Conservation (phyloP, 2,888 invertebrate species). For the Acheta domesticus region DNA sequence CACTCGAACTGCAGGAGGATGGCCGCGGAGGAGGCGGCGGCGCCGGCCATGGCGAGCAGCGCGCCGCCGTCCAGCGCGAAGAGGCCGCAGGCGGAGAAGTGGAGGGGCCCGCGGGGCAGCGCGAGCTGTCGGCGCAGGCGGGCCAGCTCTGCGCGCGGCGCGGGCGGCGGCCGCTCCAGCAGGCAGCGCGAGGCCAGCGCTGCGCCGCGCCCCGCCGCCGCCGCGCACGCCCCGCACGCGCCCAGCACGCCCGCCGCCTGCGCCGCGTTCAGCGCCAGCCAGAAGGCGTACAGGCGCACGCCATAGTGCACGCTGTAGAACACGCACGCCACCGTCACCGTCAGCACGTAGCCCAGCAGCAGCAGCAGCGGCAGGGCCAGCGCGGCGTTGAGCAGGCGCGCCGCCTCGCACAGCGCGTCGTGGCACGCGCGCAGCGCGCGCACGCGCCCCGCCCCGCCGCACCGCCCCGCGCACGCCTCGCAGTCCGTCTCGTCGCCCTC, state of each 20-base stretch:
- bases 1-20: not conserved
- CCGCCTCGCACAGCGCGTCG: not conserved
- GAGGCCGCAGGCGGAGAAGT: not conserved
- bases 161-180: not conserved
- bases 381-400: not conserved
- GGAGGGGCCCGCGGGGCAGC: not conserved
- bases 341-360: not conserved
- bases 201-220: not conserved
- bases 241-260: not conserved
- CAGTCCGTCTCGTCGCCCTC: constrained; percentile 32
- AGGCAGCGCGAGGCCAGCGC: not conserved
- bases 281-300: not conserved
- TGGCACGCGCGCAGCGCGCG: not conserved
- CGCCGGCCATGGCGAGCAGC: not conserved
- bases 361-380: not conserved
- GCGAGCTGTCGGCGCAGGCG: not conserved
- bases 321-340: not conserved
- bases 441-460: not conserved
- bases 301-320: not conserved
- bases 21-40: not conserved
- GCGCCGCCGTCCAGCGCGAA: not conserved
- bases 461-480: constrained; percentile 4
- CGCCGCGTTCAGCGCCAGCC: not conserved
- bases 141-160: not conserved
- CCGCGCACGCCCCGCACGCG: not conserved